Conservation (phyloP, 2,113 vertebrate species). For the Pseudonaja textilis region DNA sequence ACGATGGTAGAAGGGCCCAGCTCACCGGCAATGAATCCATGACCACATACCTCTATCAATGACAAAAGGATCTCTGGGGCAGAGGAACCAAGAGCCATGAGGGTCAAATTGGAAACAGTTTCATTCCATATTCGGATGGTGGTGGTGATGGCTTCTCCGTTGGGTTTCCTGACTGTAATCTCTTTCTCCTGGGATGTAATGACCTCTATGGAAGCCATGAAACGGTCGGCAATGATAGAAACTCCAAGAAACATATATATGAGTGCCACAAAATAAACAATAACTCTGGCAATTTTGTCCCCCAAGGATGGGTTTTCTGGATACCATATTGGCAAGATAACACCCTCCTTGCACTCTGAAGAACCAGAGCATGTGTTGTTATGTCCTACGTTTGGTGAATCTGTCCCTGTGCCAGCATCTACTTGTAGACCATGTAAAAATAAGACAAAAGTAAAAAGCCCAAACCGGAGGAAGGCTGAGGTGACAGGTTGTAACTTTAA, state of each 20-base stretch:
- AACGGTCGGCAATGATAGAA: conserved; percentile 97
- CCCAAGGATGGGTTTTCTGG: conserved; percentile 97
- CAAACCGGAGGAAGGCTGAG: conserved; percentile 91
- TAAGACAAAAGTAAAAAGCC: conserved; percentile 85
- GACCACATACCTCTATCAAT: conserved; percentile 95
- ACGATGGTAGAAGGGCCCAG: conserved; percentile 96
- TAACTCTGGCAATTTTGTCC: conserved; percentile 98
- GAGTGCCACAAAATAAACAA: conserved; percentile 97
- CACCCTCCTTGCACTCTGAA: conserved; percentile 87
- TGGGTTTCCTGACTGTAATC: conserved; percentile 90
- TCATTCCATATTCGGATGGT: conserved; percentile 97
- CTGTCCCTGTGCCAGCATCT: conserved; percentile 82
- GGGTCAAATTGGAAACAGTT: conserved; percentile 96
- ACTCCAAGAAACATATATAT: conserved; percentile 99
- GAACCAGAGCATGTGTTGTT: conserved; percentile 85
- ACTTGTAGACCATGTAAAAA: conserved; percentile 82
- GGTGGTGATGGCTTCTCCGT: conserved; percentile 93
- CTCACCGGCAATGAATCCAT: conserved; percentile 87
- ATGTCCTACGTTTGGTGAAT: conserved; percentile 72
- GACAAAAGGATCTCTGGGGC: conserved; percentile 95
- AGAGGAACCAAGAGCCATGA: conserved; percentile 97
- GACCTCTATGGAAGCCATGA: conserved; percentile 98
- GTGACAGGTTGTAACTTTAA: conserved; percentile 87
- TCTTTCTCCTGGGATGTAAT: conserved; percentile 98
- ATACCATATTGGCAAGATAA: conserved; percentile 98